Conservation (phyloP, 2,113 vertebrate species). For the Gracilinanus agilis region DNA sequence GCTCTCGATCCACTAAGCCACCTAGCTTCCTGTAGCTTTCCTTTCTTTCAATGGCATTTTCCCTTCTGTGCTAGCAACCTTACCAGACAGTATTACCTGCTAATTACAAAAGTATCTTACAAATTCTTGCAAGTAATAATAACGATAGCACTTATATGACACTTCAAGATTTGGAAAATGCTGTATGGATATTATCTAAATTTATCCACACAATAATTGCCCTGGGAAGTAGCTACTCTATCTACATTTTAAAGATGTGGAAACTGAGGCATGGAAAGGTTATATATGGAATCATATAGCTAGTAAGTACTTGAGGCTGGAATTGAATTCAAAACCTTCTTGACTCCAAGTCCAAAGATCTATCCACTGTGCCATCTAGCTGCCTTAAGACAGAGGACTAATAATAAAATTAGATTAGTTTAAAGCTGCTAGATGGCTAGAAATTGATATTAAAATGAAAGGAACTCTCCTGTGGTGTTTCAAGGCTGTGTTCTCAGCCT, state of each 20-base stretch:
- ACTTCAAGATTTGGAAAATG: neutral
- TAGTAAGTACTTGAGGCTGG: neutral
- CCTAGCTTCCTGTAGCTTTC: neutral
- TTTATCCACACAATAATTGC: neutral
- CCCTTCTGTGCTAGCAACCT: neutral
- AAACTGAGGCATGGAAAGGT: neutral
- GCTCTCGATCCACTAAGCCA: no score
- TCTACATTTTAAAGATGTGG: neutral
- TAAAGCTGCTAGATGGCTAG: neutral
- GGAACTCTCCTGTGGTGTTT: neutral
- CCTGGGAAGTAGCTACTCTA: neutral
- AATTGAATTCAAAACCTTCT: neutral
- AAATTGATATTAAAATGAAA: neutral
- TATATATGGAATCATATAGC: neutral
- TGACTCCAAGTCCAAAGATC: neutral
- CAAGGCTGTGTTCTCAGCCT: neutral
- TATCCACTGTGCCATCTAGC: neutral
- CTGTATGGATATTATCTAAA: neutral
- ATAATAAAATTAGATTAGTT: neutral
- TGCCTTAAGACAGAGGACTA: neutral
- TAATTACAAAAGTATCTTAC: neutral
- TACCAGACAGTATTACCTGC: neutral
- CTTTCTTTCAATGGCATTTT: neutral
- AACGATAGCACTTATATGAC: neutral
- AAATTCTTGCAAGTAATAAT: neutral